Evolutionary conservation across 2,113 vertebrate genomes (phyloP).

Genomic region (Rhineura floridana): DNA sequence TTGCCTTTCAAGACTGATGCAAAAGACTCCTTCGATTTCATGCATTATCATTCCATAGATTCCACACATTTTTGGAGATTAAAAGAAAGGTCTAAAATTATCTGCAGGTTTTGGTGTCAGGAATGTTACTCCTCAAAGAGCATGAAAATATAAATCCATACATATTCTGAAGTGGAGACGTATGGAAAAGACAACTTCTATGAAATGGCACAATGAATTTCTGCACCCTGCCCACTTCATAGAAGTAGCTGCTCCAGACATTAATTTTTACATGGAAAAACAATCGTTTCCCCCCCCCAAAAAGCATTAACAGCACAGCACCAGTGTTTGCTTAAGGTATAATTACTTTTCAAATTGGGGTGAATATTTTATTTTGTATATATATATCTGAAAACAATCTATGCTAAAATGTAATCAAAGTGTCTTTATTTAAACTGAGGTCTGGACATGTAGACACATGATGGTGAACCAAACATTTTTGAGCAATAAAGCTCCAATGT

Average conservation of each 20-base stretch:
- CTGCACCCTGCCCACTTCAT: not conserved
- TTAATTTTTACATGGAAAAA: not conserved
- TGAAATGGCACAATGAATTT: not conserved
- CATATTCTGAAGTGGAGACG: not conserved
- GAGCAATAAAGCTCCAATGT: not conserved
- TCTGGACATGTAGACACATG: not conserved
- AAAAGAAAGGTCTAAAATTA: conserved; percentile 4
- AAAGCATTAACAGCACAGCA: not conserved
- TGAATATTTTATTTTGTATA: not conserved
- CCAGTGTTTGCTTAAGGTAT: not conserved
- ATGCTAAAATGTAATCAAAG: not conserved
- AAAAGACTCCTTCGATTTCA: conserved; percentile 14
- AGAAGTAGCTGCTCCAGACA: not conserved
- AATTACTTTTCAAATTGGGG: not conserved
- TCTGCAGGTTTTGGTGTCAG: not conserved
- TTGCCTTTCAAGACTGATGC: conserved; percentile 1
- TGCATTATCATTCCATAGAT: conserved; percentile 1
- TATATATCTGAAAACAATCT: not conserved
- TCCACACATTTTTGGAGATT: not conserved
- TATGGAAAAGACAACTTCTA: not conserved
- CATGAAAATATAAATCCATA: not conserved
- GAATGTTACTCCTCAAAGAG: conserved; percentile 14
- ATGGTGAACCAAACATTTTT: not conserved
- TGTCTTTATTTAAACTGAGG: not conserved
- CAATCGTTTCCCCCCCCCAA: too few species aligned